Base-by-base conservation (phyloP, 1,140 invertebrate species). In the Holotrichia oblita region DNA sequence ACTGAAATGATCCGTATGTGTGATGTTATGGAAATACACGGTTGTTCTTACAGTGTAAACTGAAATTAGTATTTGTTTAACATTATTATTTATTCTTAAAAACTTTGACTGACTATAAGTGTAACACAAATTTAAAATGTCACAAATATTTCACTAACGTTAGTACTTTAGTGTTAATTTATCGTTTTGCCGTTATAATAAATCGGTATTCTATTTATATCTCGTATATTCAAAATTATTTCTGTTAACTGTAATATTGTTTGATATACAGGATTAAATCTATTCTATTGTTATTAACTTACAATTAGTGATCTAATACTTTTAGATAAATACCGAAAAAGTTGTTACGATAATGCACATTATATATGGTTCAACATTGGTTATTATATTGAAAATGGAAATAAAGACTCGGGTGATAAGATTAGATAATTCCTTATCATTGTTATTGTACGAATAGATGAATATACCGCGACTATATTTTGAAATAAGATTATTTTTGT, bases 301-400 rank as follows among this genome's bases (percentile, higher is more conserved):
- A 48, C 12, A 48, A 48, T 48, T 48, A 48, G 12, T 3, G 8
- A 48, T 3, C 44, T 12, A 48, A 48, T 48, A 12, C n/a, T 48
- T 48, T 48, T 48, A 9, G 41, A 42, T 42, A 42, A 42, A 12
- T 10, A 14, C n/a, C 2, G 44, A 10, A 48, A 48, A 48, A 48
- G 6, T 14, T 10, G 44, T 48, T 48, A 48, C 12, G 44, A 48
- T 12, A 48, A 12, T 48, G 44, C 44, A 48, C 12, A 48, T 48
- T 48, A 48, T 48, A 48, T 12, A n/a, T 48, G 44, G 2, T 42
- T 42, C 41, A 42, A 42, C 8, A 48, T 48, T 48, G 44, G 44
- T n/a, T 48, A 48, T 14, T 48, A 48, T 48, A 48, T 48, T 48
- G 44, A n/a, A 48, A 48, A 48, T 48, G 44, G 44, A 6, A 48